Conservation (phyloP, 2,888 invertebrate genomes). For the Oscheius onirici region DNA sequence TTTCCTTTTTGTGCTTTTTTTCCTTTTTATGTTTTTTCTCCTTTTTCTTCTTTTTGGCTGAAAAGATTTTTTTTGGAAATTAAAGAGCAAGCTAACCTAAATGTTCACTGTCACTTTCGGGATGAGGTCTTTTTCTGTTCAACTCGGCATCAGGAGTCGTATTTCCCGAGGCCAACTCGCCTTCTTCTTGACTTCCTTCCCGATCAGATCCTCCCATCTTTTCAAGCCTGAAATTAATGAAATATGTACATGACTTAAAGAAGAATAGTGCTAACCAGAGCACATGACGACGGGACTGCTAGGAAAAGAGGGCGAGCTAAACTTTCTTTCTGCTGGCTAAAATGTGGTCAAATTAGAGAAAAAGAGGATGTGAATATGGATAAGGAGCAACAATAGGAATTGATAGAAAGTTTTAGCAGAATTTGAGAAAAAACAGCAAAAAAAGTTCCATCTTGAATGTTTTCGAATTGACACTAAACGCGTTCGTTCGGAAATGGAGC, state of each 20-base stretch:
- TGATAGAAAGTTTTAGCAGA: background rate
- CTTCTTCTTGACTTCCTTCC: slow-evolving; percentile 30
- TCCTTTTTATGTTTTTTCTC: slow-evolving; percentile 45
- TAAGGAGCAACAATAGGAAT: background rate
- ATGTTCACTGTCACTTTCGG: slow-evolving; percentile 26
- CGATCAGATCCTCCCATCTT: slow-evolving; percentile 17
- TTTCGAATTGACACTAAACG: too few relatives aligned
- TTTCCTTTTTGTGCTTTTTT: slow-evolving; percentile 55
- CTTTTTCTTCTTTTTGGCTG: slow-evolving; percentile 42
- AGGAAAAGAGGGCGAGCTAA: slow-evolving; percentile 1
- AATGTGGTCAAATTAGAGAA: background rate
- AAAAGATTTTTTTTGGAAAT: background rate
- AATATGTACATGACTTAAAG: background rate
- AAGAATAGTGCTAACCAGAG: slow-evolving; percentile 17
- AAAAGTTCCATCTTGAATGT: too few relatives aligned
- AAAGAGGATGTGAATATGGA: background rate
- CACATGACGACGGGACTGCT: slow-evolving; percentile 4
- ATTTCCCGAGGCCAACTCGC: slow-evolving; percentile 28
- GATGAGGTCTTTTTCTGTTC: slow-evolving; percentile 34
- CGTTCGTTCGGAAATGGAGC: too few relatives aligned
- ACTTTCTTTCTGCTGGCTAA: slow-evolving; percentile 8
- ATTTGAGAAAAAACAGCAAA: background rate
- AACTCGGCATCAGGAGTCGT: slow-evolving; percentile 6
- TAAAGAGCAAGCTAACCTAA: slow-evolving; percentile 10
- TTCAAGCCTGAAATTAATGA: slow-evolving; percentile 1